These are phyloP conservation scores for Patiria pectinifera DNA, from an alignment of 53 echinoderm and acorn worm genomes.

Conservation along the genomic window DNA sequence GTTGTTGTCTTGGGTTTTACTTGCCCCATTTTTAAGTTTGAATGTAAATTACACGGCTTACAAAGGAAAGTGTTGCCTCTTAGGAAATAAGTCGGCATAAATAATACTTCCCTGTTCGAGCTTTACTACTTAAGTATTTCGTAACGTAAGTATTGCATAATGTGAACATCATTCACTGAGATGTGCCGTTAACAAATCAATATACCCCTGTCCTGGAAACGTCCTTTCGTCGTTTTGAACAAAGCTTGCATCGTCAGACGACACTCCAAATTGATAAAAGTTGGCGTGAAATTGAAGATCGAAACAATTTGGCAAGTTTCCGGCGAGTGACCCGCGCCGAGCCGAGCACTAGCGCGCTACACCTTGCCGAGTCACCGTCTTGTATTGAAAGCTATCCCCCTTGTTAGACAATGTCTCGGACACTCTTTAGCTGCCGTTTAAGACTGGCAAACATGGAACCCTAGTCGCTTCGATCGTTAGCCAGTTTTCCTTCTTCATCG, in stretches of 20 bases:
- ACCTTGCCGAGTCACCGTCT: neutral
- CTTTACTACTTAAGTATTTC: too few relatives aligned
- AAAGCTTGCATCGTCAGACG: conserved; percentile 4
- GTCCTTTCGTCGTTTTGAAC: neutral
- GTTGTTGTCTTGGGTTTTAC: too few relatives aligned
- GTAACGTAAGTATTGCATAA: too few relatives aligned
- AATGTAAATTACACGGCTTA: too few relatives aligned
- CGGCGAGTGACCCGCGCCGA: conserved; percentile 33
- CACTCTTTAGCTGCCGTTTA: conserved; percentile 56
- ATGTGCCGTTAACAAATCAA: neutral
- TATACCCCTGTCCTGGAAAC: too few relatives aligned
- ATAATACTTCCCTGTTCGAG: too few relatives aligned
- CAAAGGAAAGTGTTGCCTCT: too few relatives aligned
- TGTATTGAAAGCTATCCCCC: conserved; percentile 20
- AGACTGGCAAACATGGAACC: conserved; percentile 58
- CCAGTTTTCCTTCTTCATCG: conserved; percentile 18
- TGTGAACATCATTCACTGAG: neutral
- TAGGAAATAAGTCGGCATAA: too few relatives aligned
- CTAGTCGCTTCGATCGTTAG: conserved; percentile 48
- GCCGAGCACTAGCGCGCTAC: neutral
- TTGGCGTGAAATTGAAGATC: conserved; percentile 39
- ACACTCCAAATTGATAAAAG: neutral
- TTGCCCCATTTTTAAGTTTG: too few relatives aligned
- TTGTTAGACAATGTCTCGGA: conserved; percentile 37
- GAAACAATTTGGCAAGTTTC: conserved; percentile 64